Base-by-base conservation (phyloP, 2,888 invertebrate genomes). In the Nysson spinosus region DNA sequence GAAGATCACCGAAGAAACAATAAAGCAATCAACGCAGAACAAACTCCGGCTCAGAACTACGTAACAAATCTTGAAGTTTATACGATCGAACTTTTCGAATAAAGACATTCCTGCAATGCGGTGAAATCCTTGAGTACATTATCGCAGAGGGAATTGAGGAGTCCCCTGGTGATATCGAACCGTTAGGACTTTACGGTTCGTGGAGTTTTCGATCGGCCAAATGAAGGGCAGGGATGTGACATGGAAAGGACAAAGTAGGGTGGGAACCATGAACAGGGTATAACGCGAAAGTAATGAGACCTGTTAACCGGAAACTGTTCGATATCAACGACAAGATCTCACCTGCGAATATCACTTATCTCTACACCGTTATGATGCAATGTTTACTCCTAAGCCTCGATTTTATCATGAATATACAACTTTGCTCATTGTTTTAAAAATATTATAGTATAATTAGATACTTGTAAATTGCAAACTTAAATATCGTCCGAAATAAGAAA, bases 251-350 rank as follows among this genome's bases (percentile, higher is more conserved):
- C n/a, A n/a, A n/a, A n/a, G 12, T 37, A 42, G 47, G 47, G 52
- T 51, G 51, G 61, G 37, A n/a, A n/a, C n/a, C n/a, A n/a, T n/a
- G n/a, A n/a, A n/a, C n/a, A n/a, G n/a, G 61, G 30, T 62, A 60
- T 77, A 77, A 79, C 73, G 69, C 54, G 77, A 75, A 79, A 78
- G 77, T 81, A 80, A 81, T 79, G 75, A 75, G 58, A 61, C 54
- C 62, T 64, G 69, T 69, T 67, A 74, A 72, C 67, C 69, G 77
- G 72, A 73, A 74, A 62, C 57, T 68, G 56, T 26, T 35, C 44
- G 50, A 58, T 75, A 75, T 78, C 72, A 60, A 43, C 37, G 61
- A 52, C 60, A 57, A 66, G 71, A 77, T 76, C 76, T 74, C 72
- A 65, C 68, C 57, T 62, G 58, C 63, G 32, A 47, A 63, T 65